A percentile compares a stretch with the other conserved stretches of the same genome.
phyloP scores from a whole-genome alignment of 2,888 invertebrate genomes.

The Nephrocerus scutellatus region DNA sequence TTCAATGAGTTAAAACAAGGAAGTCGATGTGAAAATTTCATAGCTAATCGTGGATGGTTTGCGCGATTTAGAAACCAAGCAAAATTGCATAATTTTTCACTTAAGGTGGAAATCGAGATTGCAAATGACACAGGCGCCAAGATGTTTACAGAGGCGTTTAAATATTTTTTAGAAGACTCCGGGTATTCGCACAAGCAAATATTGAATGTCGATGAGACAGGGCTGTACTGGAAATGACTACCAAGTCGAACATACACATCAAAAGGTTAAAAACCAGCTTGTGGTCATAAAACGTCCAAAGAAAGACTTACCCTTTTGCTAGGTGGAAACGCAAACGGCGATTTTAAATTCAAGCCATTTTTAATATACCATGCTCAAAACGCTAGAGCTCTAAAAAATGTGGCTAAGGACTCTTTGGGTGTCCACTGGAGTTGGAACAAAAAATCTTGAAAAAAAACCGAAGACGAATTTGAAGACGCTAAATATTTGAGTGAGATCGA shows the following conservation, averaged over 20 bases:
- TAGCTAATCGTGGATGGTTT: conserved; percentile 24
- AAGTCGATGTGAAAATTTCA: too few species aligned
- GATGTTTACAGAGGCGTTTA: conserved; percentile 13
- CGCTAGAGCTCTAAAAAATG: conserved; percentile 26
- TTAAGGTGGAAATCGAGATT: conserved; percentile 4
- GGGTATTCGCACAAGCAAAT: conserved; percentile 25
- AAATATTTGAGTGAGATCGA: too few species aligned
- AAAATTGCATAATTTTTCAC: conserved; percentile 10
- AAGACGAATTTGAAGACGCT: too few species aligned
- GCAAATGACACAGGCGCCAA: conserved; percentile 3
- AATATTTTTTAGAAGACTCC: conserved; percentile 21
- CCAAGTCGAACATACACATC: conserved; percentile 30
- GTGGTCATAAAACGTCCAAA: conserved; percentile 27
- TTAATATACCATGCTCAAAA: conserved; percentile 29
- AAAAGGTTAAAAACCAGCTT: conserved; percentile 26
- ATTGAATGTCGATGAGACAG: conserved; percentile 26
- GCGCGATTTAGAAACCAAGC: conserved; percentile 20
- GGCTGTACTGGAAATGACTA: conserved; percentile 29
- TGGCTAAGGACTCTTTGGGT: conserved; percentile 25
- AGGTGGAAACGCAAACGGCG: conserved; percentile 30
- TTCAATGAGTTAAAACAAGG: too few species aligned
- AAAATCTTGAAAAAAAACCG: conserved; percentile 29
- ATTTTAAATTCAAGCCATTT: conserved; percentile 29
- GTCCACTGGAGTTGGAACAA: conserved; percentile 29
- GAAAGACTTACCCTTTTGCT: conserved; percentile 30